Conservation (phyloP, 1,140 invertebrate genomes). For the Zelostemma sp. region DNA sequence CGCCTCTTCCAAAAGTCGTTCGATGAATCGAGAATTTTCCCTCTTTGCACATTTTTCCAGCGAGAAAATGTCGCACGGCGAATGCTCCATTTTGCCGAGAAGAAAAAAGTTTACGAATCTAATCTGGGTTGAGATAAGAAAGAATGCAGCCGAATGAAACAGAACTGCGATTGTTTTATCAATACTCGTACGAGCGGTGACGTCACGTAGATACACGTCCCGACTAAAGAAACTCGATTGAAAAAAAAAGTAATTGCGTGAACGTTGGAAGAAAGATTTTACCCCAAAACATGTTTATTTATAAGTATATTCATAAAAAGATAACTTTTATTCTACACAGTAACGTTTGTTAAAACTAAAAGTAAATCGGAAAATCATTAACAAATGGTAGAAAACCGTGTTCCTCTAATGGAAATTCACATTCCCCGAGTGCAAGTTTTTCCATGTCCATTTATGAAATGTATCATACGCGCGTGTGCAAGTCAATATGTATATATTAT, state of each 20-base stretch:
- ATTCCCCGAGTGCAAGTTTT: constrained; percentile 1
- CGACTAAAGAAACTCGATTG: too few relatives aligned
- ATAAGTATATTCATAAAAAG: constrained; percentile 3
- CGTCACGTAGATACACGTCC: too few relatives aligned
- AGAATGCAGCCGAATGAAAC: background rate
- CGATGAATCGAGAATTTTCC: constrained; percentile 42
- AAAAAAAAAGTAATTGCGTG: too few relatives aligned
- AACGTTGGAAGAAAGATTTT: background rate
- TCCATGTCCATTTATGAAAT: constrained; percentile 7
- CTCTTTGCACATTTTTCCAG: constrained; percentile 20
- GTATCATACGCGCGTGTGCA: constrained; percentile 4
- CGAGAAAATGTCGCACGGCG: too few relatives aligned
- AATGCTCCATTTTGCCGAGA: too few relatives aligned
- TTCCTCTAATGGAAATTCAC: background rate
- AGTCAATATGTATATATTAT: too few relatives aligned
- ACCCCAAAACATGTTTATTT: background rate
- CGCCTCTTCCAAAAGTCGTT: constrained; percentile 50
- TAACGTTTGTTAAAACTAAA: background rate
- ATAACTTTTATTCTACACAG: background rate
- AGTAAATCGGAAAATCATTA: background rate
- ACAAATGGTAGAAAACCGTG: background rate
- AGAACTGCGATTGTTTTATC: too few relatives aligned
- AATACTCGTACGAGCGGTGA: too few relatives aligned
- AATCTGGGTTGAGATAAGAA: too few relatives aligned
- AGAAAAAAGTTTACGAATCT: too few relatives aligned